phyloP scores from a whole-genome alignment of 2,888 invertebrate genomes.

The Nephrotoma guestfalica region DNA sequence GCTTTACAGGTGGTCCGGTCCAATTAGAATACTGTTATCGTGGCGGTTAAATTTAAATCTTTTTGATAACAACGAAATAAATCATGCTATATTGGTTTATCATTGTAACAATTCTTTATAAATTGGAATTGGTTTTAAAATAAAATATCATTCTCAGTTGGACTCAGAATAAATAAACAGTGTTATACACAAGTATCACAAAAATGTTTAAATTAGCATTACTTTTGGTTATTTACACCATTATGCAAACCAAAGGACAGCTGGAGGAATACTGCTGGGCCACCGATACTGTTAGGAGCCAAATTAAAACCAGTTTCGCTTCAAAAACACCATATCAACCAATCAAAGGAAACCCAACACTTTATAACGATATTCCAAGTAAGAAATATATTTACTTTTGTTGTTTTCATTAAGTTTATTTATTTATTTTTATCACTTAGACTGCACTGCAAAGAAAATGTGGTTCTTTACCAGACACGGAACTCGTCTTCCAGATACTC shows the following conservation, averaged over 20 bases:
- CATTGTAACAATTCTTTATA: neutral
- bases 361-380: neutral
- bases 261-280: neutral
- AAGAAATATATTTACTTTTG: neutral
- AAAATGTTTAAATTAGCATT: neutral
- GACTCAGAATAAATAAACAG: neutral
- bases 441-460: slow-evolving; percentile 51
- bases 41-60: too few species aligned
- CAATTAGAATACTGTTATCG: neutral
- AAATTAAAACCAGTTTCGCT: slow-evolving; percentile 38
- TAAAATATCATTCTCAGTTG: neutral
- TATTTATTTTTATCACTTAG: neutral
- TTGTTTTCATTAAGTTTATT: neutral
- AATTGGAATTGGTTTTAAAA: neutral
- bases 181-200: neutral
- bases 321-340: slow-evolving; percentile 66
- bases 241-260: neutral
- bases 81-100: too few species aligned
- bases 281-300: slow-evolving; percentile 21
- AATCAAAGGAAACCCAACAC: slow-evolving; percentile 30
- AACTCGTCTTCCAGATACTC: slow-evolving; percentile 45
- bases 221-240: neutral
- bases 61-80: too few species aligned
- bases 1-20: neutral
- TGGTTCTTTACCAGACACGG: slow-evolving; percentile 61